Base-by-base conservation (phyloP, 1,140 invertebrate species). In the Drosophila pandora region DNA sequence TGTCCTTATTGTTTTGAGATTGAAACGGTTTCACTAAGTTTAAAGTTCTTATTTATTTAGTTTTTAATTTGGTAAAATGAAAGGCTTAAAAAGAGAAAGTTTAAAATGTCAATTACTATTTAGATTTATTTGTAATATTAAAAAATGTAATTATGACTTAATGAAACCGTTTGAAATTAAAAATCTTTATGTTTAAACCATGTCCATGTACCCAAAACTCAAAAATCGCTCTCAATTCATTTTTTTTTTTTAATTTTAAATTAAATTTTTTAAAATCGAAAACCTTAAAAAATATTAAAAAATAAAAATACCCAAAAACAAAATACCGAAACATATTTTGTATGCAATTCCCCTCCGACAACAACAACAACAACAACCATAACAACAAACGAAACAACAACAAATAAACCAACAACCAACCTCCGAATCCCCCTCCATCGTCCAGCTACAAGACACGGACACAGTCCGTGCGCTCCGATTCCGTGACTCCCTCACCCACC, bases 401-500 rank as follows among this genome's bases (percentile, higher is more conserved):
- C 59, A 62, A 62, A 67, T 56, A 61, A 68, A 56, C 50, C 60
- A 76, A 59, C 71, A 76, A 76, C 48, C 37, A 67, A 65, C 6
- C 6, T 22, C 21, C 43, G 43, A 47, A 47, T 47, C 43, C 43
- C 21, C 52, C 50, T 21, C 17, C 39, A 28, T 17, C 48, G 43
- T 59, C 72, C 84, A 92, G 91, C 80, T 92, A 91, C 79, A 92
- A 92, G 88, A 92, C 91, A 67, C 90, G 96, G 90, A 93, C 95
- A 92, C 93, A 96, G 91, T 94, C 94, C 76, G 93, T 95, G 91
- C 94, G 95, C 74, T 96, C 95, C 28, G 96, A 96, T 85, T 93
- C 95, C 84, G 82, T 96, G 90, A 93, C 96, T 6, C 96, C 96
- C 0, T 96, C 95, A 21, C 95, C 95, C 8, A 94, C 94, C 9